A percentile compares a stretch with the other conserved stretches of the same genome.
phyloP scores from a whole-genome alignment of 2,113 vertebrate genomes.

The Taxidea taxus region DNA sequence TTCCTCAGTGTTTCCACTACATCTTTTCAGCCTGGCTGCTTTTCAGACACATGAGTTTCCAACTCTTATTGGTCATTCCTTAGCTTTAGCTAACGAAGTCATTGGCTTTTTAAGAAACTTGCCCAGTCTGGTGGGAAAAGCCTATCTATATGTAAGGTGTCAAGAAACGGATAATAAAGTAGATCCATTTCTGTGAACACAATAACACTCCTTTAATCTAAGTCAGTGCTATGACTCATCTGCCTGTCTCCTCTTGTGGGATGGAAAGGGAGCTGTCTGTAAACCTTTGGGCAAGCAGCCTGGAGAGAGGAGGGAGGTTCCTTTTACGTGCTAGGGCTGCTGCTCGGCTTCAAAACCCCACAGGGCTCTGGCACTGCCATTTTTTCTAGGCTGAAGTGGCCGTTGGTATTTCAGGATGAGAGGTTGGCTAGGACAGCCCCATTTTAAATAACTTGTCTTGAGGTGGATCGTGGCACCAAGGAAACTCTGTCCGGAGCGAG shows the following conservation, averaged over 20 bases:
- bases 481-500: not conserved
- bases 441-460: slow-evolving; percentile 22
- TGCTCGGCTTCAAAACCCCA: not conserved
- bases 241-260: slow-evolving; percentile 65
- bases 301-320: not conserved
- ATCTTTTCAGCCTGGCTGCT: slow-evolving; percentile 44
- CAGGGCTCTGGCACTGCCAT: not conserved
- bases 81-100: not conserved
- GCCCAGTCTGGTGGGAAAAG: slow-evolving; percentile 32
- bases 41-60: not conserved
- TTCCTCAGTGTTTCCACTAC: slow-evolving; percentile 59
- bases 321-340: not conserved
- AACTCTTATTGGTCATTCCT: slow-evolving; percentile 30
- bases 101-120: slow-evolving; percentile 40
- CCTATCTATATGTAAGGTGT: slow-evolving; percentile 61
- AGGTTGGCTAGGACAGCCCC: not conserved
- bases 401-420: not conserved
- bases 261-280: slow-evolving; percentile 65
- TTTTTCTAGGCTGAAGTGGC: not conserved
- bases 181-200: slow-evolving; percentile 63
- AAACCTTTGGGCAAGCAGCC: slow-evolving; percentile 27
- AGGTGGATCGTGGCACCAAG: not conserved
- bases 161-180: slow-evolving; percentile 69
- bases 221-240: slow-evolving; percentile 61
- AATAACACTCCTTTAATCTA: slow-evolving; percentile 45